Base-by-base conservation (phyloP, 2,113 vertebrate genomes). In the Morphnarchus princeps region DNA sequence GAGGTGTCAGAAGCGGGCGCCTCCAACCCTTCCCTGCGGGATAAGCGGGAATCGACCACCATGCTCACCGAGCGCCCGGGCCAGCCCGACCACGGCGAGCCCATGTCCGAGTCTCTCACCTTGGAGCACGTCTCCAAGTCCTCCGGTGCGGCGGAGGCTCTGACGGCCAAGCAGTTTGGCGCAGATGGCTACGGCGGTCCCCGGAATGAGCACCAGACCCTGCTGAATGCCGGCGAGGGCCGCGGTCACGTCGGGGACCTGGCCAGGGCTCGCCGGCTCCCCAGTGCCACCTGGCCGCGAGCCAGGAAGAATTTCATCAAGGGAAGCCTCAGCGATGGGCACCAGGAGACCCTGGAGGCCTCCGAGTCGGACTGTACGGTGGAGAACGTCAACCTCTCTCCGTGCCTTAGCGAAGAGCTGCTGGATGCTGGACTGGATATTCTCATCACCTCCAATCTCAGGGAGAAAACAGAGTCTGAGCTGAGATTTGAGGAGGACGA, bases 401-500 rank as follows among this genome's bases (percentile, higher is more conserved):
- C 99, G 26, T 99, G 99, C 95, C 95, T 99, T 76, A 99, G 99
- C 59, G 99, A 99, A 52, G 99, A 99, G 87, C 98, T 98, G 93
- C 95, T 98, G 97, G 96, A 99, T 98, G 72, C 98, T 65, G 97
- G 98, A 92, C 29, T 98, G 98, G 79, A 98, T 98, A 34, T 98
- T 97, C 93, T 99, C 97, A 96, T 98, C 97, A 29, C 96, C 89
- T 96, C 98, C 94, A 97, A 97, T 96, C 98, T 99, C 65, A 97
- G 99, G 97, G 98, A 99, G 82, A 99, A 99, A 94, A 99, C 99
- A 0, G 99, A 99, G 83, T 99, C 99, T 7, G 99, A 99, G 95
- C 98, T 99, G 67, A 98, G 98, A 95, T 99, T 99, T 98, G 99
- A 99, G 97, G 99, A 99, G 96, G 99, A 99, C 66, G 99, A 99